A percentile compares a stretch with the other conserved stretches of the same genome.
phyloP scores from a whole-genome alignment of 2,113 vertebrate genomes.

The Lipotes vexillifer region DNA sequence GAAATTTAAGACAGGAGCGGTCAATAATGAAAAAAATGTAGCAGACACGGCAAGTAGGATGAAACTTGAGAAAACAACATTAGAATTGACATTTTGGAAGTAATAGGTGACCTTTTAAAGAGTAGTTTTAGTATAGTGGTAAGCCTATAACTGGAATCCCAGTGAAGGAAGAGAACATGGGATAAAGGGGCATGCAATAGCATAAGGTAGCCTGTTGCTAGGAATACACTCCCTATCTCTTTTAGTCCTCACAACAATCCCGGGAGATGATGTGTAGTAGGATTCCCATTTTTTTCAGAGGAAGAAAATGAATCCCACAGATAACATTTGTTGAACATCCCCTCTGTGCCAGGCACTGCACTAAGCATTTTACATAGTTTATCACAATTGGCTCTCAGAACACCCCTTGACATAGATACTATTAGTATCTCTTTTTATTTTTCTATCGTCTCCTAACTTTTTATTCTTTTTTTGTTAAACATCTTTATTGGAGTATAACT shows the following conservation, averaged over 20 bases:
- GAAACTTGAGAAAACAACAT: slow-evolving; percentile 33
- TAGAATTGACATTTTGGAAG: slow-evolving; percentile 43
- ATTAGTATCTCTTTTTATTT: not conserved
- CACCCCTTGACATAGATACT: not conserved
- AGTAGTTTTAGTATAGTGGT: slow-evolving; percentile 7
- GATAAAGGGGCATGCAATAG: not conserved
- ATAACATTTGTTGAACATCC: not conserved
- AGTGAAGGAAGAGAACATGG: slow-evolving; percentile 3
- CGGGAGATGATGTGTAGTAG: not conserved
- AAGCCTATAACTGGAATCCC: not conserved
- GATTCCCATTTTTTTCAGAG: not conserved
- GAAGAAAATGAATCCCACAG: not conserved
- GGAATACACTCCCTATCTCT: not conserved
- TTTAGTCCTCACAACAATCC: not conserved
- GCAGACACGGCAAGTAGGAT: not conserved
- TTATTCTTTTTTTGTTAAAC: too few relatives aligned
- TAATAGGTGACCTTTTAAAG: slow-evolving; percentile 55
- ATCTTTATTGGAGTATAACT: too few relatives aligned
- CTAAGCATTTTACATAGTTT: not conserved
- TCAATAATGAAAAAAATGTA: slow-evolving; percentile 6
- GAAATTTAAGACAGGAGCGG: slow-evolving; percentile 8
- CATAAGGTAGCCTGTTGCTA: not conserved
- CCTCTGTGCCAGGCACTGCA: not conserved
- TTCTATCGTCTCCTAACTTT: too few relatives aligned
- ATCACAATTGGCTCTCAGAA: not conserved